These are phyloP conservation scores for Bombus huntii DNA, from an alignment of 1,140 invertebrate species.

Conservation along the genomic window DNA sequence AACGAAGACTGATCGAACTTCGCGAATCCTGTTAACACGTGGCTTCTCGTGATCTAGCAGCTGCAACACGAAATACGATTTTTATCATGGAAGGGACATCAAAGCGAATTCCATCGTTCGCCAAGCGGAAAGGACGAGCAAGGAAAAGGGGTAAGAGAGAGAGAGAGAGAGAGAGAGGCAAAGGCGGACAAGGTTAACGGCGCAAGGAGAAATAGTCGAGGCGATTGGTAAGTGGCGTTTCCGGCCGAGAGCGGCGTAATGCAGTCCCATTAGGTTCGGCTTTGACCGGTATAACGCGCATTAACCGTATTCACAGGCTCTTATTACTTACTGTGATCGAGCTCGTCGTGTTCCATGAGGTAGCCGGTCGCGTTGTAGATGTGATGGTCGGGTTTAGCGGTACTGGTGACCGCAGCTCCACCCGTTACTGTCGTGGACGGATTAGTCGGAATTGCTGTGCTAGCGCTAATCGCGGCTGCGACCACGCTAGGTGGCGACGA, in stretches of 20 bases:
- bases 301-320: conserved; percentile 25
- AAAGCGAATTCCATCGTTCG: background rate
- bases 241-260: background rate
- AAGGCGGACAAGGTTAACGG: too few species aligned
- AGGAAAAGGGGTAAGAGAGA: background rate
- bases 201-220: background rate
- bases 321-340: conserved; percentile 80
- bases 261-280: conserved; percentile 27
- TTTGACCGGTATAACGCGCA: conserved; percentile 33
- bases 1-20: too few species aligned
- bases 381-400: conserved; percentile 75
- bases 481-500: conserved; percentile 69
- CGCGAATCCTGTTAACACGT: background rate
- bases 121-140: background rate
- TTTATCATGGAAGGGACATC: background rate
- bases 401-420: conserved; percentile 73
- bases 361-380: conserved; percentile 77
- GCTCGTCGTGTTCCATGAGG: conserved; percentile 77
- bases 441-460: conserved; percentile 75
- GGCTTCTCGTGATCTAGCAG: background rate
- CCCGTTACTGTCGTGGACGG: conserved; percentile 75
- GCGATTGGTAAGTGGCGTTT: conserved; percentile 19
- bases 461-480: conserved; percentile 75
- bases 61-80: conserved; percentile 9
- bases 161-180: too few species aligned